Conservation (phyloP, 2,888 invertebrate genomes). For the Melanostoma mellinum region DNA sequence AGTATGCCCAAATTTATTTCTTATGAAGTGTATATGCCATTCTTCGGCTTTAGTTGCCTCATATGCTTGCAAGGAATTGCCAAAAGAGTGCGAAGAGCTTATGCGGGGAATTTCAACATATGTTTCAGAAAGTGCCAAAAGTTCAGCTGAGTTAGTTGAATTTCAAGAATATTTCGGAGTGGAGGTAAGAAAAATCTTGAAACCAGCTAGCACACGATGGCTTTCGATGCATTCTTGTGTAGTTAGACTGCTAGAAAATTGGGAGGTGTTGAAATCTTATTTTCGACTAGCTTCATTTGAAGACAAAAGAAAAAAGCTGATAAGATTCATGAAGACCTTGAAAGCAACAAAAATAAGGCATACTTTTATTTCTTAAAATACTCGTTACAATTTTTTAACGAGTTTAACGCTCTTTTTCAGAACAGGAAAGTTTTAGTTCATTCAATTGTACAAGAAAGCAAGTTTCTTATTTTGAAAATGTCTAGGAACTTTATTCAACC, state of each 20-base stretch:
- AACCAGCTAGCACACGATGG: not conserved
- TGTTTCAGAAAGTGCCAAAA: slow-evolving; percentile 24
- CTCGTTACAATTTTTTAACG: too few species aligned
- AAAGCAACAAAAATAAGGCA: slow-evolving; percentile 12
- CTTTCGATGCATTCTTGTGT: not conserved
- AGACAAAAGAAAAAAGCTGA: slow-evolving; percentile 19
- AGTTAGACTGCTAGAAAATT: slow-evolving; percentile 13
- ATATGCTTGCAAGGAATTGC: too few species aligned
- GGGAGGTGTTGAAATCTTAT: slow-evolving; percentile 10
- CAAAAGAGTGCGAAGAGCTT: too few species aligned
- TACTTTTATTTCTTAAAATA: slow-evolving; percentile 3
- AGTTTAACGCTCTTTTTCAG: slow-evolving; percentile 27
- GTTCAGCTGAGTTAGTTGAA: slow-evolving; percentile 22
- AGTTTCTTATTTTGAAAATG: too few species aligned
- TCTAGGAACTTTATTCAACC: too few species aligned
- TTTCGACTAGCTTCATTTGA: slow-evolving; percentile 15
- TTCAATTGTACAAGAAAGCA: too few species aligned
- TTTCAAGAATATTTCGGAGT: slow-evolving; percentile 25
- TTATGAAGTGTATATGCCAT: too few species aligned
- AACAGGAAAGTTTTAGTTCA: slow-evolving; percentile 13
- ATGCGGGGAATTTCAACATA: too few species aligned
- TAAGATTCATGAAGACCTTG: slow-evolving; percentile 10
- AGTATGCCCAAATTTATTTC: too few species aligned
- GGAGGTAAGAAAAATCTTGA: not conserved
- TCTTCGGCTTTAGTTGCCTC: too few species aligned